phyloP scores from a whole-genome alignment of 2,797 vertebrate genomes.

The Xenops minutus region DNA sequence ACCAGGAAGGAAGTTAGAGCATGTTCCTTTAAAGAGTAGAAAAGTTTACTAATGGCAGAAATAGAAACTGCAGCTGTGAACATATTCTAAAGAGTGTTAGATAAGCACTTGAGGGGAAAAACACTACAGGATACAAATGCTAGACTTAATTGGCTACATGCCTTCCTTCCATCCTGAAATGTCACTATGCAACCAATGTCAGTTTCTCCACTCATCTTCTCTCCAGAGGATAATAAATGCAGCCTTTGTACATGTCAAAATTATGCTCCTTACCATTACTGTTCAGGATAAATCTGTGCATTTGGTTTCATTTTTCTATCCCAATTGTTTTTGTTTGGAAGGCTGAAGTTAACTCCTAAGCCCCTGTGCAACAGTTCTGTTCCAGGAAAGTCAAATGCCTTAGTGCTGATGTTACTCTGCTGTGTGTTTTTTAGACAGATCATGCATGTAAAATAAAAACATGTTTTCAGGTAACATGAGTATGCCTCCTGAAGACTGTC shows the following conservation, averaged over 20 bases:
- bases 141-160: constrained; percentile 62
- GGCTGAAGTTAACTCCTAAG: background rate
- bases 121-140: constrained; percentile 63
- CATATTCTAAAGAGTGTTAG: constrained; percentile 57
- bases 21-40: constrained; percentile 32
- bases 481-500: background rate
- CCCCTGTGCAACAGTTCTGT: background rate
- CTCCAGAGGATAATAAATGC: constrained; percentile 50
- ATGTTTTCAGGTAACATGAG: background rate
- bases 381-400: background rate
- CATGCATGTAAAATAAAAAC: background rate
- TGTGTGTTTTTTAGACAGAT: background rate
- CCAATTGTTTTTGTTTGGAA: background rate
- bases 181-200: constrained; percentile 56
- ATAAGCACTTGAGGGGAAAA: constrained; percentile 66
- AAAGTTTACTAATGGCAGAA: constrained; percentile 59
- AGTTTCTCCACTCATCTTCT: constrained; percentile 56
- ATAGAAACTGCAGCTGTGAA: constrained; percentile 67
- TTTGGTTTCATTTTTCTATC: background rate
- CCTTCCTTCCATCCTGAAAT: constrained; percentile 59
- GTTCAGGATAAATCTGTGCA: constrained; percentile 16
- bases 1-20: constrained; percentile 22
- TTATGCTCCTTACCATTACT: constrained; percentile 3
- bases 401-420: background rate
- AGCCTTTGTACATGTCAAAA: constrained; percentile 57